Percentiles rank a stretch among this genome's conserved stretches.
These are phyloP conservation scores for Campodea augens DNA, from an alignment of 1,140 invertebrate genomes.

Conservation along the genomic window DNA sequence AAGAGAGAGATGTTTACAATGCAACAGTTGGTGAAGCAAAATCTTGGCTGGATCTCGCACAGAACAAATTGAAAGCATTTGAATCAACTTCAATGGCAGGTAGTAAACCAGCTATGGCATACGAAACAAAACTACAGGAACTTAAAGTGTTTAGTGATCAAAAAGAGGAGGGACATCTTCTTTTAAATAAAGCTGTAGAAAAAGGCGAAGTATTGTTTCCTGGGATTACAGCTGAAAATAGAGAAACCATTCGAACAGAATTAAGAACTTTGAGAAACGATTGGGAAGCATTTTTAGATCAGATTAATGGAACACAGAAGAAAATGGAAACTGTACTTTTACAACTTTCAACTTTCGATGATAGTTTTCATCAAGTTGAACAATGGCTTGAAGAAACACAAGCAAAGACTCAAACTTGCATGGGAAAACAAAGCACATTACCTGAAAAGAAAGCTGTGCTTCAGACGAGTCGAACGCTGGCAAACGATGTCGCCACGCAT, in stretches of 20 bases:
- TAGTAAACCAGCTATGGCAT: slow-evolving; percentile 35
- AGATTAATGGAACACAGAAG: slow-evolving; percentile 64
- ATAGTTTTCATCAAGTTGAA: slow-evolving; percentile 58
- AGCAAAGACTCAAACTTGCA: slow-evolving; percentile 37
- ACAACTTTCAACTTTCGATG: slow-evolving; percentile 74
- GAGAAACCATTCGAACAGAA: slow-evolving; percentile 64
- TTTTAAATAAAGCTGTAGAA: slow-evolving; percentile 62
- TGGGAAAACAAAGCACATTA: slow-evolving; percentile 48
- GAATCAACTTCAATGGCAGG: slow-evolving; percentile 40
- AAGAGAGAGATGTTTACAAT: slow-evolving; percentile 42
- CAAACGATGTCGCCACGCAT: slow-evolving; percentile 64
- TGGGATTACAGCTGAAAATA: slow-evolving; percentile 62
- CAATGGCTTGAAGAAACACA: slow-evolving; percentile 58
- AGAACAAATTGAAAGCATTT: slow-evolving; percentile 45
- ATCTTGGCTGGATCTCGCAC: slow-evolving; percentile 56
- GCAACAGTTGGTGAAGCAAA: slow-evolving; percentile 46
- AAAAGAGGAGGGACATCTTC: slow-evolving; percentile 52
- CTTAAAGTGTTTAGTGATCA: slow-evolving; percentile 51
- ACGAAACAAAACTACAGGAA: slow-evolving; percentile 45
- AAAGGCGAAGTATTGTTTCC: slow-evolving; percentile 71
- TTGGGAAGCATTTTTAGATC: slow-evolving; percentile 66
- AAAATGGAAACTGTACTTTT: slow-evolving; percentile 66
- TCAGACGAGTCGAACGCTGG: slow-evolving; percentile 47
- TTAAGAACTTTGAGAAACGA: slow-evolving; percentile 56
- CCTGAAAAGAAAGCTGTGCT: slow-evolving; percentile 69